Base-by-base conservation (phyloP, 2,888 invertebrate genomes). In the Drosophila atripex region DNA sequence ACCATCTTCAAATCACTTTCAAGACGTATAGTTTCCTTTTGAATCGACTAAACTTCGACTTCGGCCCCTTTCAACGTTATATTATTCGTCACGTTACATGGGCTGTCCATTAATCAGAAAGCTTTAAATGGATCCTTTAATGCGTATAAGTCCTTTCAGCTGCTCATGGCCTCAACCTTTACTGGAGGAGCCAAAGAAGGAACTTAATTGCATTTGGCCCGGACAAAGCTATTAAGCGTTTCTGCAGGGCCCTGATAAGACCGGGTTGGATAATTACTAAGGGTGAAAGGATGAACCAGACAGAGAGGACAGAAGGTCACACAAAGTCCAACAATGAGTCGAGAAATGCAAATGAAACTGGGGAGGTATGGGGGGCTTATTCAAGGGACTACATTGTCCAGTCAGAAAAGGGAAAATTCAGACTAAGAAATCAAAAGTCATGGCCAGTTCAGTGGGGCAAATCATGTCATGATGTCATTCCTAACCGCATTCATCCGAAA, bases 401-500 rank as follows among this genome's bases (percentile, higher is more conserved):
- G 30, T 7, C 14, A 64, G 23, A 23, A 28, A 41, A 28, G 47
- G 30, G 12, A 14, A 28, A 57, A 25, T 18, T 35, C 11, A 23
- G 35, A 12, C 38, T 30, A 30, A 47, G 63, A 73, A 54, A 16
- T 46, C 49, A 63, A 49, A 64, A 63, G 57, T 63, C 78, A 60
- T 35, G 60, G 23, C 63, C 64, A 64, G 49, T 64, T 54, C 32
- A 54, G 45, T 54, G 45, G 45, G 47, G 46, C 43, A 56, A 39
- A 53, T 58, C 39, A 41, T 57, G 72, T 63, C 74, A 66, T 51
- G 45, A 43, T 35, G 63, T 49, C 54, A 56, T 25, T 43, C 12
- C 52, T 3, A 69, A 82, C 61, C 61, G 77, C 39, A 53, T 77
- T 61, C 65, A 71, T 52, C 30, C 53, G 38, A 71, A 83, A 79